Base-by-base conservation (phyloP, 2,888 invertebrate species). In the Anticlea derivata region DNA sequence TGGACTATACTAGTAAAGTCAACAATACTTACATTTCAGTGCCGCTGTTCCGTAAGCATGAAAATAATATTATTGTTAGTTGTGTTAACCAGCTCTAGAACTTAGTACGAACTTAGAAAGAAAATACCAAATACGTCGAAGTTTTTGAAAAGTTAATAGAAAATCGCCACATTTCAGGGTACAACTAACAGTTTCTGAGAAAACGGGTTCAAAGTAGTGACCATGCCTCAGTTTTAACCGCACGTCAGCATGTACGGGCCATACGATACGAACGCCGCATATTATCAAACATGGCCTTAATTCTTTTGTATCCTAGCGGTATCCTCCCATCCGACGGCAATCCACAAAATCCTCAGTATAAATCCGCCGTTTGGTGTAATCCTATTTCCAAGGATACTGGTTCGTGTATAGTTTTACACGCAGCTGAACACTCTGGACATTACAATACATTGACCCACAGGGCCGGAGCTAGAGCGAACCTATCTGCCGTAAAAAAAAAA, bases 1-100 rank as follows among this genome's bases (percentile, higher is more conserved):
- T 39, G 6, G 26, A 26, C 23, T 27, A 27, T 7, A 17, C 17
- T 5, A 6, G 7, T 27, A 8, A 17, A 17, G 33, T 13, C 2
- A 27, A 27, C 13, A 6, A 78, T 87, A 90, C 90, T 90, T 83
- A 90, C 90, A 90, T 78, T 89, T 89, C 45, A 90, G 70, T 53
- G 86, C 85, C 80, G 86, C 90, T 89, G 80, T 73, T 64, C 40
- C 63, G 73, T 70, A 58, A 78, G 88, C 86, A 68, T 87, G 86
- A 66, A 86, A 65, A 58, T 73, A 70, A 52, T 58, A 26, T 50
- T n/a, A 40, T 49, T 37, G 59, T 77, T 69, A 73, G 58, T 23
- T 5, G 11, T 12, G 6, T n/a, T n/a, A 2, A 23, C n/a, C 7
- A 26, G 1, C 24, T 7, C 24, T 26, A 27, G 1, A 27, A 10